A percentile compares a stretch with the other conserved stretches of the same genome.
These are phyloP conservation scores for Caenorhabditis sinica DNA, from an alignment of 2,888 invertebrate genomes.

Conservation along the genomic window DNA sequence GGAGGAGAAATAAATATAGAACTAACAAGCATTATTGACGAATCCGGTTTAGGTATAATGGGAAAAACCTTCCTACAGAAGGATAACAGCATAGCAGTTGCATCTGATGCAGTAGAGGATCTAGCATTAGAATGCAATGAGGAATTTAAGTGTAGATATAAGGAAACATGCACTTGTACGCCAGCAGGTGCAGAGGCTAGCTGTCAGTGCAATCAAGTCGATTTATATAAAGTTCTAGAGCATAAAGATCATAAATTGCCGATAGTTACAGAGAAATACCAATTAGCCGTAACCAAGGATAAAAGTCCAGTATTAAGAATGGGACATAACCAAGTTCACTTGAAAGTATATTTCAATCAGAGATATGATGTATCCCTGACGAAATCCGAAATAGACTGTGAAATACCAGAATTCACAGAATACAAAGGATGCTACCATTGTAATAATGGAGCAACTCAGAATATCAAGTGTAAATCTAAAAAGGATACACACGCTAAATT, in stretches of 20 bases:
- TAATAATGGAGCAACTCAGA: neutral
- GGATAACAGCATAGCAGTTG: neutral
- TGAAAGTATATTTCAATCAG: constrained; percentile 11
- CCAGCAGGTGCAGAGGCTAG: constrained; percentile 15
- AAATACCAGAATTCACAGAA: constrained; percentile 8
- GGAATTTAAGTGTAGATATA: neutral
- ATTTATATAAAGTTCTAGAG: constrained; percentile 7
- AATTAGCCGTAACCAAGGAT: constrained; percentile 14
- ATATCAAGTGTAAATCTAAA: constrained; percentile 4
- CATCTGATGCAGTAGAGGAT: constrained; percentile 8
- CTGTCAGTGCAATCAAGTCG: constrained; percentile 15
- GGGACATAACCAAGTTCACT: constrained; percentile 8
- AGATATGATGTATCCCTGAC: constrained; percentile 10
- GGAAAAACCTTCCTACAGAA: too few species aligned
- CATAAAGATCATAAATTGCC: constrained; percentile 15
- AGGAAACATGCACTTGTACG: constrained; percentile 2
- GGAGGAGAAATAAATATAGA: too few species aligned
- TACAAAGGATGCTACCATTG: constrained; percentile 14
- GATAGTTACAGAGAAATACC: constrained; percentile 10
- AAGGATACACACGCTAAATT: constrained; percentile 7
- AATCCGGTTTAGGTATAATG: too few species aligned
- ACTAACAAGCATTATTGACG: too few species aligned
- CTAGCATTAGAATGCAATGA: constrained; percentile 21
- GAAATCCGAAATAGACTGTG: constrained; percentile 8
- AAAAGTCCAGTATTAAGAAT: constrained; percentile 20